Base-by-base conservation (phyloP, 2,113 vertebrate genomes). In the Odobenus rosmarus region DNA sequence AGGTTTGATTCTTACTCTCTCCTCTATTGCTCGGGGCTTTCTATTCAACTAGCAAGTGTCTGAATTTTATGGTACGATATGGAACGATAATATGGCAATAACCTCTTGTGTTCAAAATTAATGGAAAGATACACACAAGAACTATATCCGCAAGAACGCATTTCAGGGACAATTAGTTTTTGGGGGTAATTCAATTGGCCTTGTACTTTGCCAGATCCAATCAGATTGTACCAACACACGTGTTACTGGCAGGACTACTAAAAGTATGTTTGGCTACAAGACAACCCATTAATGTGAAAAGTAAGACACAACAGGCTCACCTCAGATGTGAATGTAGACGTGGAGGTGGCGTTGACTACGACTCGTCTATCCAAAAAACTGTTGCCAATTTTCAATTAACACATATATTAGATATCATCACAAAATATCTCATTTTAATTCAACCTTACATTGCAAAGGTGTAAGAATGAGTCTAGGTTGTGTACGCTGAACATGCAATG, bases 21-120 rank as follows among this genome's bases (percentile, higher is more conserved):
- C 49, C n/a, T 85, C 46, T 72, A 11, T 62, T 42, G 79, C 64
- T 36, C 46, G 53, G 62, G 62, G 24, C 8, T 57, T 72, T 77
- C 18, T 51, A 67, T 42, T 94, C 71, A 61, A 77, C 42, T 15
- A 72, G 14, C 46, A 85, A 74, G 64, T 31, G 13, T 61, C 28
- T 53, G n/a, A 62, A 90, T 88, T 92, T 90, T 92, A 76, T 62
- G 53, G n/a, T 36, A 5, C n/a, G 84, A 61, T 82, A n/a, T n/a
- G n/a, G n/a, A n/a, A n/a, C 39, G 49, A 64, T 81, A 36, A 95
- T 42, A 33, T 16, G 6, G 57, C 33, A 77, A 64, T 76, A 87
- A 74, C 51, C n/a, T 57, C 33, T 87, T 42, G 42, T 59, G 49
- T 62, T 95, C 36, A 79, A 79, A 97, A 76, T 84, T 49, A 93